Base-by-base conservation (phyloP, 2,113 vertebrate genomes). In the Coracopsis vasa region DNA sequence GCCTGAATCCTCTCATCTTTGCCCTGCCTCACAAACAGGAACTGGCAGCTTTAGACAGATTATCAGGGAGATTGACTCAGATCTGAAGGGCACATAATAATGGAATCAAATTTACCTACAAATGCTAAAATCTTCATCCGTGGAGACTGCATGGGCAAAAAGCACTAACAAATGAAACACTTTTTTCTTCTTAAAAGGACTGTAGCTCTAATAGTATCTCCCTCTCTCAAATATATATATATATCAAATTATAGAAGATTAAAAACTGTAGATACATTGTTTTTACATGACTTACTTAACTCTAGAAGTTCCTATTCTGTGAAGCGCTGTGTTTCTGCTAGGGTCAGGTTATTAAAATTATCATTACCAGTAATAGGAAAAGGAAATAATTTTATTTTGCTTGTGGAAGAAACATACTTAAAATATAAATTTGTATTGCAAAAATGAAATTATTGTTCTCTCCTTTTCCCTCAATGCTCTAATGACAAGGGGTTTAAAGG, bases 41-140 rank as follows among this genome's bases (percentile, higher is more conserved):
- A 69, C 88, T 75, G 93, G 82, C 82, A 93, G 90, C 75, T 92
- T 96, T 77, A 86, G 79, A 88, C 67, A 92, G 92, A 90, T 96
- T 86, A 95, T 96, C 93, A 50, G 45, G 61, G 60, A 96, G 85
- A 96, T 80, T 95, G 92, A 95, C 90, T 94, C 54, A 51, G 86
- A 94, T 93, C 67, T 84, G 94, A 96, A 96, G 90, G 90, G 72
- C 85, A 92, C 86, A 84, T 39, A 73, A 84, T 95, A 97, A 94
- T 56, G 56, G 92, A 93, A 88, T 90, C 60, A 95, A 86, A 84
- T 95, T 92, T 93, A 93, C 90, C 82, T 93, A 71, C 71, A 83
- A 54, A 95, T 74, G 93, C 50, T 93, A 88, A 95, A 96, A 80
- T 94, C 85, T 90, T 93, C 92, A 92, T 94, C 85, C 65, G 80